Percentiles rank a stretch among this genome's conserved stretches.
Conservation (phyloP, 2,888 invertebrate species). For the Tipula lateralis region DNA sequence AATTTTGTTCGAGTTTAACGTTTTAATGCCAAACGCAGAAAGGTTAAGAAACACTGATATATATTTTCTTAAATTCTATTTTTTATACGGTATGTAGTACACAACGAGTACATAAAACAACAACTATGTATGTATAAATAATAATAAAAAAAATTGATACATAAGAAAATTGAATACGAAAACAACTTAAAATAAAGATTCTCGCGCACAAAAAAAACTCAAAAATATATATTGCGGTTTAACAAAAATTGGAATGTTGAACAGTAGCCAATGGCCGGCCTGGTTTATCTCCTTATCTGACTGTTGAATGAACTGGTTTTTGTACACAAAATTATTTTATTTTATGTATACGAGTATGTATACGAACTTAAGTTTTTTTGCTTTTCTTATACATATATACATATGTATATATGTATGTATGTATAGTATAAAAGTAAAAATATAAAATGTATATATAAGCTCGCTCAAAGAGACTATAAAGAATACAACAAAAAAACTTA, state of each 20-base stretch:
- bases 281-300: slow-evolving; percentile 34
- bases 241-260: slow-evolving; percentile 33
- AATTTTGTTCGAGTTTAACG: neutral
- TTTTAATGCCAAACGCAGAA: neutral
- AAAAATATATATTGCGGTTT: slow-evolving; percentile 26
- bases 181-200: slow-evolving; percentile 9
- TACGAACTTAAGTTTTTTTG: neutral
- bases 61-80: neutral
- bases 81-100: neutral
- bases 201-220: slow-evolving; percentile 11
- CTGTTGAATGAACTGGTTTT: slow-evolving; percentile 31
- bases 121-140: neutral
- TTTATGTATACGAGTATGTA: neutral
- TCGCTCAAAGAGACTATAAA: neutral
- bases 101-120: neutral
- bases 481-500: neutral
- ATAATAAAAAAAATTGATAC: neutral
- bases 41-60: neutral
- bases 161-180: slow-evolving; percentile 19
- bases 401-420: neutral
- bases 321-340: neutral
- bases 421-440: neutral
- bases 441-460: neutral
- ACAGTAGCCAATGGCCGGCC: slow-evolving; percentile 35
- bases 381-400: neutral